These are phyloP conservation scores for Phrynocephalus versicolor DNA, from an alignment of 2,113 vertebrate genomes.

Conservation along the genomic window DNA sequence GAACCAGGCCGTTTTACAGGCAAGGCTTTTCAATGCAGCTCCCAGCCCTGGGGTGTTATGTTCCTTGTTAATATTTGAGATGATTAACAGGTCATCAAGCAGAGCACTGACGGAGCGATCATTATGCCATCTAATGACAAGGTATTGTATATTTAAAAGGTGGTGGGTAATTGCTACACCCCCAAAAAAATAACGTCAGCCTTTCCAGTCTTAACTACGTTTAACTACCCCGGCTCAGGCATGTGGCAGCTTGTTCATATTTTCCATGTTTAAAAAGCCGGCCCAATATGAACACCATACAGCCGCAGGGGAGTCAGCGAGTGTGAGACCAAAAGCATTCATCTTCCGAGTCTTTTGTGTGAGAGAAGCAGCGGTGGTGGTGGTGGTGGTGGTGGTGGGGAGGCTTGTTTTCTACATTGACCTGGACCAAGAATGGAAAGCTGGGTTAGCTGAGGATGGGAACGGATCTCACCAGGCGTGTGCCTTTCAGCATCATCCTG, in stretches of 20 bases:
- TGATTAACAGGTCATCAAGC: slow-evolving; percentile 51
- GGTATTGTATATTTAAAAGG: slow-evolving; percentile 17
- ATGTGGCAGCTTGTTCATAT: slow-evolving; percentile 59
- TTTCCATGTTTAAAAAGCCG: slow-evolving; percentile 66
- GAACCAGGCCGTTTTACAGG: neutral
- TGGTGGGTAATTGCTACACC: slow-evolving; percentile 39
- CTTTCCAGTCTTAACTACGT: slow-evolving; percentile 65
- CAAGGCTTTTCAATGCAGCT: neutral
- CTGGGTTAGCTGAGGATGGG: no score
- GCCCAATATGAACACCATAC: slow-evolving; percentile 54
- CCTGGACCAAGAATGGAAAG: no score
- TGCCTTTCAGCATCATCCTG: no score
- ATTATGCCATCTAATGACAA: slow-evolving; percentile 48
- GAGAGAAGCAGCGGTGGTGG: no score
- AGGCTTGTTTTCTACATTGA: neutral
- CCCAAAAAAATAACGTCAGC: slow-evolving; percentile 61
- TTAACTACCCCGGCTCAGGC: slow-evolving; percentile 53
- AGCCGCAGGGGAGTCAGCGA: neutral
- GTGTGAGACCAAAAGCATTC: neutral
- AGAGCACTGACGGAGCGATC: slow-evolving; percentile 44
- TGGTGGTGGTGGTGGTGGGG: no score
- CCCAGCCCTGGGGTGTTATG: neutral
- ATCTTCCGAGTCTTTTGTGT: neutral
- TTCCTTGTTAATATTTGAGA: slow-evolving; percentile 41
- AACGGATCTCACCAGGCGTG: no score